Percentiles rank a stretch among this genome's conserved stretches.
These are phyloP conservation scores for Lonchura striata DNA, from an alignment of 2,113 vertebrate species.

Conservation along the genomic window DNA sequence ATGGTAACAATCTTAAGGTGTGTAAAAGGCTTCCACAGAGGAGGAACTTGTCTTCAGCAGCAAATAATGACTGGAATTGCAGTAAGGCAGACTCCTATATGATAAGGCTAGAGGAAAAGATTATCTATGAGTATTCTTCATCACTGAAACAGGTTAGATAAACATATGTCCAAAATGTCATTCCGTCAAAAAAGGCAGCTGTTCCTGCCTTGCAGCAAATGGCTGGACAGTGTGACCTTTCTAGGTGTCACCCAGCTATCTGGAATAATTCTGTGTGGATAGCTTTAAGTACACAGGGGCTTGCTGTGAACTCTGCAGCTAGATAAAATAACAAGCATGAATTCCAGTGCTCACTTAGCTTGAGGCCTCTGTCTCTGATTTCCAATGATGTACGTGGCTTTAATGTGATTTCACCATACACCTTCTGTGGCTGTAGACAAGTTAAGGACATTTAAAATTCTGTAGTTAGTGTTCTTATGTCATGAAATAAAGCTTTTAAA, in stretches of 20 bases:
- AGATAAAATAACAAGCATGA: not conserved
- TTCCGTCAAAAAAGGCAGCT: not conserved
- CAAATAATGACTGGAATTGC: not conserved
- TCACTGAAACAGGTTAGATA: not conserved
- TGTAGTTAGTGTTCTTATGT: not conserved
- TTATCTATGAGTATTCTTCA: not conserved
- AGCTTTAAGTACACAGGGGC: not conserved
- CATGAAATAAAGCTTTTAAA: not conserved
- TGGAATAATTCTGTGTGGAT: not conserved
- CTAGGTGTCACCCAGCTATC: not conserved
- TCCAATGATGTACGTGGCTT: not conserved
- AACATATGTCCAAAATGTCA: not conserved
- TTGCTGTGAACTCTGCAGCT: not conserved
- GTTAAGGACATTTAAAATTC: not conserved
- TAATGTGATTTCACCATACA: not conserved
- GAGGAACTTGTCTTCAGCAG: not conserved
- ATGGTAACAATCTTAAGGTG: not conserved
- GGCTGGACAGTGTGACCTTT: not conserved
- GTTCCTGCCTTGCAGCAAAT: slow-evolving; percentile 4
- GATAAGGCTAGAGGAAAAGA: not conserved
- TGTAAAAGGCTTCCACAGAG: not conserved
- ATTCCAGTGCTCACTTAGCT: not conserved
- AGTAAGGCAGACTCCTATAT: not conserved
- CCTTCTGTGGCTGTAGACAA: not conserved
- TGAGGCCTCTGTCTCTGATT: not conserved